Evolutionary conservation across 2,888 invertebrate species (phyloP), one percentile per base, ranked within the genome.

Genomic region (Parnassius mnemosyne): DNA sequence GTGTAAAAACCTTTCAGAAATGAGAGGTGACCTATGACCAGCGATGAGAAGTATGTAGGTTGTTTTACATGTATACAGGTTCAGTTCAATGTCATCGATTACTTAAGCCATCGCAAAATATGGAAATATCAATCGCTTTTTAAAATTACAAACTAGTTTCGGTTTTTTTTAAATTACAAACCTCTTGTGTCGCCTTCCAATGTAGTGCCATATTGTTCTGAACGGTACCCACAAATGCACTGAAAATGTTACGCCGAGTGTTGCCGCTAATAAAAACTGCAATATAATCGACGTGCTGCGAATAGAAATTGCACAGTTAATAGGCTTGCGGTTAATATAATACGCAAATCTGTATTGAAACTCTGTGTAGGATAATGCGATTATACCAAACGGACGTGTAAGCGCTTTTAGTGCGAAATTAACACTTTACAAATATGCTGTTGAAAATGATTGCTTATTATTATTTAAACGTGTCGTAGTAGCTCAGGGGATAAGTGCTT

Each of bases 221-320:
- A 87, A 88, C 0, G 86, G 81, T 3, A 87, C 82, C 84, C 83
- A 87, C 46, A 87, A 80, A 9, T 83, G 77, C 0, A 85, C 72
- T 9, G 84, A 80, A 64, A 83, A 88, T 0, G 83, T 80, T 0
- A 80, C 75, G 11, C 75, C 66, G 0, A 89, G 65, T 69, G 83
- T 80, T 3, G 75, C 66, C 2, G 75, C 69, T 16, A 88, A 41
- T 3, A 85, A 63, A 42, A 78, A 73, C 63, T 84, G 84, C 16
- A 88, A 64, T 9, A 80, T 57, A 3, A 76, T 70, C 2, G 80
- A 73, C 3, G 68, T 65, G 20, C 87, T 87, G 78, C 16, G 74
- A 79, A 51, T 65, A 66, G 56, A 61, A 53, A 61, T 47, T 58
- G 53, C 41, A 54, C 44, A 50, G 41, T 41, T 53, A 52, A 60